Conservation (phyloP, 2,888 invertebrate species). For the Xestoiulus laeticollis region DNA sequence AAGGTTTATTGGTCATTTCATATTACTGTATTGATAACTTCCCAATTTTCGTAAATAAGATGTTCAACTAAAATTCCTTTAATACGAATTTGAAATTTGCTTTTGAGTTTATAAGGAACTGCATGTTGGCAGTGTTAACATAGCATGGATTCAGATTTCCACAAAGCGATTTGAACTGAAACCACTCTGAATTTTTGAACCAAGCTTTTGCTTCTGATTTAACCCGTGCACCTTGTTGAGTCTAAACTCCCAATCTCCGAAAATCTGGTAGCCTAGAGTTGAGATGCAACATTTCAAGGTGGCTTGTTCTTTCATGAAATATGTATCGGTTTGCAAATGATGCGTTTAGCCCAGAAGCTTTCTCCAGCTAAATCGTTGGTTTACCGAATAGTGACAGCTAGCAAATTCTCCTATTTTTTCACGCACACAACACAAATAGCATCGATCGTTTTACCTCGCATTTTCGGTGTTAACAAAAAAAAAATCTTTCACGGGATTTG, state of each 20-base stretch:
- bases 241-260: not conserved
- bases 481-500: not conserved
- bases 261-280: not conserved
- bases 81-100: too few species aligned
- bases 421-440: not conserved
- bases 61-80: too few species aligned
- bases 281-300: not conserved
- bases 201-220: not conserved
- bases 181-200: not conserved
- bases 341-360: not conserved
- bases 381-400: not conserved
- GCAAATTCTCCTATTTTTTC: not conserved
- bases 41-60: too few species aligned
- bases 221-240: not conserved
- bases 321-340: not conserved
- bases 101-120: too few species aligned
- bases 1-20: too few species aligned
- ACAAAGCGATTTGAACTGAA: too few species aligned
- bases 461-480: not conserved
- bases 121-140: too few species aligned
- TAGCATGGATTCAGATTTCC: too few species aligned
- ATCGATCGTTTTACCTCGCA: not conserved
- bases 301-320: constrained; percentile 4
- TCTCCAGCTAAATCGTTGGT: not conserved
- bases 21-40: too few species aligned